Percentiles rank a stretch among this genome's conserved stretches.
phyloP scores from a whole-genome alignment of 2,888 invertebrate species.

The Euproctis similis region DNA sequence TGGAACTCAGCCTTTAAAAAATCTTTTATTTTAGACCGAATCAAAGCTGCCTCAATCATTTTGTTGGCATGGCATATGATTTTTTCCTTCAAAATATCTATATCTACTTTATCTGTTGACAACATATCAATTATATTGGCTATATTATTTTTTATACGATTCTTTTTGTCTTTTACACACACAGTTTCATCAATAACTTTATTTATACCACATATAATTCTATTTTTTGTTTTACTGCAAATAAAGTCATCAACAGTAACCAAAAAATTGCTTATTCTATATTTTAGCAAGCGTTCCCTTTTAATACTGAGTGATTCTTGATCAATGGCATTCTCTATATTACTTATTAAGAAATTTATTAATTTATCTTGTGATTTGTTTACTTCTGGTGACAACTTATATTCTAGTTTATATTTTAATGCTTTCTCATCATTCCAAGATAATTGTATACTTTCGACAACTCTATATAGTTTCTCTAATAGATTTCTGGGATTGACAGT shows the following conservation, averaged over 20 bases:
- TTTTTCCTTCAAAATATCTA: background rate
- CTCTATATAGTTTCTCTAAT: constrained; percentile 1
- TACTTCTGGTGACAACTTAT: background rate
- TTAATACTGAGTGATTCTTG: background rate
- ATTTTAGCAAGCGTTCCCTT: constrained; percentile 1
- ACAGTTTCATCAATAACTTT: constrained; percentile 1
- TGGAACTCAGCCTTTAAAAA: background rate
- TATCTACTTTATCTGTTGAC: background rate
- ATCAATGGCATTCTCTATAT: constrained; percentile 1
- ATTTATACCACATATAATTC: background rate
- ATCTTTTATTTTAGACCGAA: constrained; percentile 3
- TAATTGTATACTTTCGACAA: constrained; percentile 1
- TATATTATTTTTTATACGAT: constrained; percentile 1
- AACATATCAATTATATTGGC: background rate
- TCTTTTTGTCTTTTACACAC: constrained; percentile 1
- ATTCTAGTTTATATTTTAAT: constrained; percentile 1
- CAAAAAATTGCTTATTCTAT: constrained; percentile 1
- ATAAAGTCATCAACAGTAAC: background rate
- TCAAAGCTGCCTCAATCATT: constrained; percentile 2
- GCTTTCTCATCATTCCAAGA: constrained; percentile 1
- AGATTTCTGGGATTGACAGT: background rate
- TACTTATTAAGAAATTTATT: constrained; percentile 1
- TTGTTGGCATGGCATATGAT: background rate
- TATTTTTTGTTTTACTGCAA: background rate
- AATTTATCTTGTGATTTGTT: background rate